Base-by-base conservation (phyloP, 2,113 vertebrate genomes). In the Vicugna pacos region DNA sequence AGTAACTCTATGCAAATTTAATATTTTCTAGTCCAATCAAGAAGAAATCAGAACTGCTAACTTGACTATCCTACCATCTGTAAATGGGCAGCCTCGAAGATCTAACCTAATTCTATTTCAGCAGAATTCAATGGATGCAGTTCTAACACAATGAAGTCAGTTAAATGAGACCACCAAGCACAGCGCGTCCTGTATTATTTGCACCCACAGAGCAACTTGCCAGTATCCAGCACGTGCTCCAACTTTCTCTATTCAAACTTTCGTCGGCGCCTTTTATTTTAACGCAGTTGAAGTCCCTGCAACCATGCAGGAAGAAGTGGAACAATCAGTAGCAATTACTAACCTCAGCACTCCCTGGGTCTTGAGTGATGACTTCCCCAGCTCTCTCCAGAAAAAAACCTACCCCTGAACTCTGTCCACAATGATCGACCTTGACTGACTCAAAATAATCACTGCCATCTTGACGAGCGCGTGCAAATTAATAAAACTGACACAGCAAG, bases 301-400 rank as follows among this genome's bases (percentile, higher is more conserved):
- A 94, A 94, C 86, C 92, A 93, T 97, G 97, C 96, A 95, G 93
- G 98, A 98, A 97, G 89, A 97, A 96, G 97, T 92, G 76, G 32
- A 94, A 81, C 86, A 92, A 96, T 98, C 98, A 96, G 94, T 94
- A 96, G 89, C 96, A 97, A 97, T 96, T 92, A 94, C 86, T 93
- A 91, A 73, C 56, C 85, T 97, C 95, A 97, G 97, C 96, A 98
- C 90, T 96, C 98, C 97, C 97, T 97, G 86, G 77, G 91, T 96
- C 98, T 86, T 95, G 83, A 98, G 97, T 94, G 91, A 98, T 58
- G 90, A 97, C 93, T 97, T 94, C 96, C 93, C 91, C 93, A 81
- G 77, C 94, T 97, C 95, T 96, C 91, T 96, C 96, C 88, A 97
- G 83, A 98, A 98, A 97, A 97, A 97, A 97, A 96, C 42, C 92